Evolutionary conservation across 1,140 invertebrate genomes (phyloP).

Genomic region (Drosophila erecta): DNA sequence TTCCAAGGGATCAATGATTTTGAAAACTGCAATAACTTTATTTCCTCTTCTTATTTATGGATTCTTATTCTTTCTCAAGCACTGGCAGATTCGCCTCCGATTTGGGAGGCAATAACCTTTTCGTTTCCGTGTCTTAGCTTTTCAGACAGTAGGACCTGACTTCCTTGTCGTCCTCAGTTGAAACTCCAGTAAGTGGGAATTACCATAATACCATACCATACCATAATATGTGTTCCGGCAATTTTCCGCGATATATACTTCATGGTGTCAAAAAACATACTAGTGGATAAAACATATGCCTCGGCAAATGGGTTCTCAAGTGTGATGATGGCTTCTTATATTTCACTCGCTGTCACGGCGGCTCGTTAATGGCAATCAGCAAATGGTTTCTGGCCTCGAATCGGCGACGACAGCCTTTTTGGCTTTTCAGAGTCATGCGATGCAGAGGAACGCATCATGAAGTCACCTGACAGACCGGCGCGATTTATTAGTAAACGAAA

Average conservation of each 20-base stretch:
- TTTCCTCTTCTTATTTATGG: not conserved
- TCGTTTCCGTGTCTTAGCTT: not conserved
- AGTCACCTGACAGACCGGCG: slow-evolving; percentile 57
- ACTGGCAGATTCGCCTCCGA: too few relatives aligned
- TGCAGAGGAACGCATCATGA: slow-evolving; percentile 47
- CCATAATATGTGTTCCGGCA: too few relatives aligned
- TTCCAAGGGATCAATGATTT: too few relatives aligned
- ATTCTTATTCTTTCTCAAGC: too few relatives aligned
- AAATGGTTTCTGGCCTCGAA: slow-evolving; percentile 61
- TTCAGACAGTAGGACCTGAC: not conserved
- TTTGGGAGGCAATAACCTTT: too few relatives aligned
- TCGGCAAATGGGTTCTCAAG: slow-evolving; percentile 16
- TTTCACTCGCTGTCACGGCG: slow-evolving; percentile 30
- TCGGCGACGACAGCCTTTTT: slow-evolving; percentile 27
- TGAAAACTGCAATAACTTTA: not conserved
- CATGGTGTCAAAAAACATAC: not conserved
- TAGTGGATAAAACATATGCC: not conserved
- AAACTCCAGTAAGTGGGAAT: not conserved
- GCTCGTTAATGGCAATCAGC: slow-evolving; percentile 53
- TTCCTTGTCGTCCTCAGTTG: not conserved
- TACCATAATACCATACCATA: too few relatives aligned
- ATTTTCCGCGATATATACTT: slow-evolving; percentile 1
- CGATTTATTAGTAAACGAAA: slow-evolving; percentile 58
- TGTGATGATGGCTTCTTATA: slow-evolving; percentile 37
- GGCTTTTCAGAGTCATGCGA: slow-evolving; percentile 48